Conservation (phyloP, 2,888 invertebrate genomes). For the Drosophila diplacantha region DNA sequence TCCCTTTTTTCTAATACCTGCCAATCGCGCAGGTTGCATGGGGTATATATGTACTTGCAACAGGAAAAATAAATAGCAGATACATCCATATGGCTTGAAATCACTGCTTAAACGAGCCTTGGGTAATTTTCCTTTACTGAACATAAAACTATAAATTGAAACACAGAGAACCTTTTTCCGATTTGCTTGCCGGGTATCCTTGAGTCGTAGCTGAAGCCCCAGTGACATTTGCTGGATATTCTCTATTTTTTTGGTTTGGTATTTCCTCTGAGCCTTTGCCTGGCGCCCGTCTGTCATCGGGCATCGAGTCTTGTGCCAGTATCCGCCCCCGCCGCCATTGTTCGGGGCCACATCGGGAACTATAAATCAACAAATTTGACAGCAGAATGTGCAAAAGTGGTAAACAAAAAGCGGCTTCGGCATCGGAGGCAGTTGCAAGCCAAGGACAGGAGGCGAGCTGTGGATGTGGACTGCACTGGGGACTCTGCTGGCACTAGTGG, state of each 20-base stretch:
- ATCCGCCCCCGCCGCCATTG: slow-evolving; percentile 11
- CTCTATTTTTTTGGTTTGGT: neutral
- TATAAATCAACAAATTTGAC: slow-evolving; percentile 65
- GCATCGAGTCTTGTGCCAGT: neutral
- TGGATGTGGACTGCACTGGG: slow-evolving; percentile 29
- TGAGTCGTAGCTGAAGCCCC: neutral
- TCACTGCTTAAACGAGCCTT: neutral
- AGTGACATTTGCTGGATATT: neutral
- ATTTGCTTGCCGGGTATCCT: slow-evolving; percentile 5
- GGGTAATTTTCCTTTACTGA: neutral
- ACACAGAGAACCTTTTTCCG: neutral
- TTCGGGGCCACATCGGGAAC: slow-evolving; percentile 37
- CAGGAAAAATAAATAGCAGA: neutral
- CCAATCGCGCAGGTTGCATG: neutral
- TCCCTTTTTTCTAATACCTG: neutral
- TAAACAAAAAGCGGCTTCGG: slow-evolving; percentile 44
- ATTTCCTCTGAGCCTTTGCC: slow-evolving; percentile 7
- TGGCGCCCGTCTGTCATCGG: slow-evolving; percentile 37
- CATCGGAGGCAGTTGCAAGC: slow-evolving; percentile 38
- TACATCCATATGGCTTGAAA: neutral
- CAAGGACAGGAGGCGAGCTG: slow-evolving; percentile 37
- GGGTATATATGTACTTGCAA: neutral
- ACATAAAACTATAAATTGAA: neutral
- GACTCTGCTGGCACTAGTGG: slow-evolving; percentile 10
- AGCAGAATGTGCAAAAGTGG: slow-evolving; percentile 63